Conservation (phyloP, 2,113 vertebrate genomes). For the Neolamprologus caudopunctatus region DNA sequence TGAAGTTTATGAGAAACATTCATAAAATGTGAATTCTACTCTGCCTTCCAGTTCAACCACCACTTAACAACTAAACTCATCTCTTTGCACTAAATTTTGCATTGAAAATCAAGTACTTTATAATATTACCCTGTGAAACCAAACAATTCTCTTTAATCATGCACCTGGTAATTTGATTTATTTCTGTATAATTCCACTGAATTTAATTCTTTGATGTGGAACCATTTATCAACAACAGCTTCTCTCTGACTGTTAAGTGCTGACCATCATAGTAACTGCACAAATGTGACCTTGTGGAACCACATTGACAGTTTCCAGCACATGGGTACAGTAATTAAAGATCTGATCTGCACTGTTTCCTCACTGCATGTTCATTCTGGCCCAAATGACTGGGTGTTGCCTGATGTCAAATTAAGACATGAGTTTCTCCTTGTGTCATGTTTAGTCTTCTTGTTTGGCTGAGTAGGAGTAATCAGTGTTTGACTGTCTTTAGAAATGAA, state of each 20-base stretch:
- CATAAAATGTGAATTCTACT: background rate
- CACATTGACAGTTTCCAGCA: background rate
- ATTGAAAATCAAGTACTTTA: background rate
- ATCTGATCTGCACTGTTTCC: background rate
- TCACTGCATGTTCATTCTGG: background rate
- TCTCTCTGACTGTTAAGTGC: background rate
- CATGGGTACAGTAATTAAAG: background rate
- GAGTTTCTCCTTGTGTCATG: background rate
- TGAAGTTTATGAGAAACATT: background rate
- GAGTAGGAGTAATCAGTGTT: background rate
- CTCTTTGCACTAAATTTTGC: background rate
- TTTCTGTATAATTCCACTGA: background rate
- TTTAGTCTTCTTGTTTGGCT: constrained; percentile 19
- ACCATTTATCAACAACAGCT: background rate
- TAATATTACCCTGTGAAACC: background rate
- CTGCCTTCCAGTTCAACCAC: background rate
- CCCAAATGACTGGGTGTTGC: constrained; percentile 31
- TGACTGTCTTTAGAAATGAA: background rate
- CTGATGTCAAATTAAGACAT: background rate
- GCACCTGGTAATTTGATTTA: background rate
- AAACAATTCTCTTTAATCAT: background rate
- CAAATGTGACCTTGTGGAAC: background rate
- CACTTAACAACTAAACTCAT: background rate
- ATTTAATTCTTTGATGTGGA: background rate
- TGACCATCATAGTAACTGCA: background rate